A percentile compares a stretch with the other conserved stretches of the same genome.
phyloP scores from a whole-genome alignment of 1,140 invertebrate species.

The Meloidogyne chitwoodi region DNA sequence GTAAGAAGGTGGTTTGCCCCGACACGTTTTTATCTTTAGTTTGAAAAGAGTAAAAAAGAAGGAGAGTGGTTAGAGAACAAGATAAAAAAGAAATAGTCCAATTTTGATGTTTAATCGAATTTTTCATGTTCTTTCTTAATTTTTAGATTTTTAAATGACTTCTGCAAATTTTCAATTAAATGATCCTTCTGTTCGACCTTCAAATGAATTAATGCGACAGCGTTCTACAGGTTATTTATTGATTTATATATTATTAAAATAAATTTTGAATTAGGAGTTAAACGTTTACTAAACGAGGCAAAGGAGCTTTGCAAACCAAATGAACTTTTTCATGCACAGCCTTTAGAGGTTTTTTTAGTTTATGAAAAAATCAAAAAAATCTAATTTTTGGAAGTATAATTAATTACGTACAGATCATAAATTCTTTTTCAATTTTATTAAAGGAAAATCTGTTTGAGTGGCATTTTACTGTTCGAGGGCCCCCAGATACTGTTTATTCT shows the following conservation, averaged over 20 bases:
- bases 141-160: background rate
- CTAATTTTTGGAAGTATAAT: no score
- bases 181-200: background rate
- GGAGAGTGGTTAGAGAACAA: no score
- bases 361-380: no score
- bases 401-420: background rate
- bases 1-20: no score
- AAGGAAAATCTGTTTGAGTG: conserved; percentile 91
- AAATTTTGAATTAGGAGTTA: conserved; percentile 71
- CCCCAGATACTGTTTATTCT: conserved; percentile 52
- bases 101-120: no score
- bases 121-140: no score
- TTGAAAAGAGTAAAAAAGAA: no score
- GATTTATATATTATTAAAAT: background rate
- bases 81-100: no score
- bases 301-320: conserved; percentile 75
- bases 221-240: background rate
- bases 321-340: conserved; percentile 82
- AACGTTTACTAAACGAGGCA: conserved; percentile 86
- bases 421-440: conserved; percentile 17
- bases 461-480: conserved; percentile 78
- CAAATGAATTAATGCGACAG: background rate
- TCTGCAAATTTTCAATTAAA: background rate
- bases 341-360: conserved; percentile 69
- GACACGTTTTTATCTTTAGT: no score